Percentiles rank a stretch among this genome's conserved stretches.
Conservation (phyloP, 2,113 vertebrate species). For the Sitta europaea region DNA sequence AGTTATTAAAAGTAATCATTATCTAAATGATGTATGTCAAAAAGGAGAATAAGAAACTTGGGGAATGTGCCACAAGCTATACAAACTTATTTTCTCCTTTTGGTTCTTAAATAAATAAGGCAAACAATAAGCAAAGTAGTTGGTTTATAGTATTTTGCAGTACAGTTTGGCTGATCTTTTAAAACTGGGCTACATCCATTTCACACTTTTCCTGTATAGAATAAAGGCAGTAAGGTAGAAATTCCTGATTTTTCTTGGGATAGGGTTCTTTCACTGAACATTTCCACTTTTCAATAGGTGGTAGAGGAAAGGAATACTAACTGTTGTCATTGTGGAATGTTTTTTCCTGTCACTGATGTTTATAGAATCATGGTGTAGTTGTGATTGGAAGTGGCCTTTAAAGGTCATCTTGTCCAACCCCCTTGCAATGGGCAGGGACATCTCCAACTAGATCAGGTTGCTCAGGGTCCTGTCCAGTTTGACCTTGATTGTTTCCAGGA, state of each 20-base stretch:
- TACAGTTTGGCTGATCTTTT: not conserved
- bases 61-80: not conserved
- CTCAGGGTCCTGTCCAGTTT: accelerated
- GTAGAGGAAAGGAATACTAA: not conserved
- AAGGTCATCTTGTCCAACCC: not conserved
- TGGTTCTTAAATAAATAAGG: not conserved
- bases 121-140: not conserved
- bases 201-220: not conserved
- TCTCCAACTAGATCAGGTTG: not conserved
- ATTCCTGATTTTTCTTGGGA: not conserved
- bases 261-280: not conserved
- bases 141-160: not conserved
- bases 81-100: not conserved
- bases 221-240: not conserved
- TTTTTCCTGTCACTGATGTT: not conserved
- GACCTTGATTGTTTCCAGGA: not conserved
- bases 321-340: not conserved
- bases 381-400: not conserved
- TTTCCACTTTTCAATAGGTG: not conserved
- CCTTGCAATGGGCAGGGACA: not conserved
- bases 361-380: not conserved
- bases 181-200: not conserved
- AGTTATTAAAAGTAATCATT: not conserved
- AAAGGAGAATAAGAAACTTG: not conserved
- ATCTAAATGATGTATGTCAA: not conserved